Percentiles rank a stretch among this genome's conserved stretches.
phyloP scores from a whole-genome alignment of 1,140 invertebrate species.

The Temnothorax longispinosus region DNA sequence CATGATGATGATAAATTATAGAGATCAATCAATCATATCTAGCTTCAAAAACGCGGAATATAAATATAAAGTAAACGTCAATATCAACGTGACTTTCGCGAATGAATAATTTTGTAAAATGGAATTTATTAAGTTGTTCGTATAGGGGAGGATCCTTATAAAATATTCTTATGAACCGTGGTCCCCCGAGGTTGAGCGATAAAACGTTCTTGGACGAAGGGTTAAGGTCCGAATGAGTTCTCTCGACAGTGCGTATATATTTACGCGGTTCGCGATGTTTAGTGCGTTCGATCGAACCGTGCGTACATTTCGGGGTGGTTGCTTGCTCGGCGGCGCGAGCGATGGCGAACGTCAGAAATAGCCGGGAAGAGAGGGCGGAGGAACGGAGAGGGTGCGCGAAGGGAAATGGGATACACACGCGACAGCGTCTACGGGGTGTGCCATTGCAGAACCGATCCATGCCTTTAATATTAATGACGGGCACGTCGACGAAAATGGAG shows the following conservation, averaged over 20 bases:
- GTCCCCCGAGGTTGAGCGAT: background rate
- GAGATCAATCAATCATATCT: background rate
- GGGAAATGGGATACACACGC: slow-evolving; percentile 55
- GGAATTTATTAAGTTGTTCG: background rate
- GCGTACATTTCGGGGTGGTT: slow-evolving; percentile 55
- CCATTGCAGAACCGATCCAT: slow-evolving; percentile 20
- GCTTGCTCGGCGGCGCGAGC: slow-evolving; percentile 44
- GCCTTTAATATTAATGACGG: slow-evolving; percentile 58
- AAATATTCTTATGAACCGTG: background rate
- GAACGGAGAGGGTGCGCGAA: slow-evolving; percentile 31
- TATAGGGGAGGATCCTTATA: background rate
- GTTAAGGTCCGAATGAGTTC: slow-evolving; percentile 8
- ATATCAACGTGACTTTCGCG: background rate
- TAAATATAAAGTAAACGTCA: background rate
- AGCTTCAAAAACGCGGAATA: background rate
- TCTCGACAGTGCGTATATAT: slow-evolving; percentile 41
- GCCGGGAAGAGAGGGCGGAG: slow-evolving; percentile 40
- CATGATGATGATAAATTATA: background rate
- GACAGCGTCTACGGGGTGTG: slow-evolving; percentile 52
- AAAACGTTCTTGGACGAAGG: slow-evolving; percentile 10
- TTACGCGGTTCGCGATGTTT: slow-evolving; percentile 38
- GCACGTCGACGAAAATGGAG: slow-evolving; percentile 44
- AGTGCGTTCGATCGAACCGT: slow-evolving; percentile 56
- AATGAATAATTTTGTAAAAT: slow-evolving; percentile 16
- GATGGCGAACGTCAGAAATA: slow-evolving; percentile 58